These are phyloP conservation scores for Orussus abietinus DNA, from an alignment of 1,140 invertebrate genomes.

Conservation along the genomic window DNA sequence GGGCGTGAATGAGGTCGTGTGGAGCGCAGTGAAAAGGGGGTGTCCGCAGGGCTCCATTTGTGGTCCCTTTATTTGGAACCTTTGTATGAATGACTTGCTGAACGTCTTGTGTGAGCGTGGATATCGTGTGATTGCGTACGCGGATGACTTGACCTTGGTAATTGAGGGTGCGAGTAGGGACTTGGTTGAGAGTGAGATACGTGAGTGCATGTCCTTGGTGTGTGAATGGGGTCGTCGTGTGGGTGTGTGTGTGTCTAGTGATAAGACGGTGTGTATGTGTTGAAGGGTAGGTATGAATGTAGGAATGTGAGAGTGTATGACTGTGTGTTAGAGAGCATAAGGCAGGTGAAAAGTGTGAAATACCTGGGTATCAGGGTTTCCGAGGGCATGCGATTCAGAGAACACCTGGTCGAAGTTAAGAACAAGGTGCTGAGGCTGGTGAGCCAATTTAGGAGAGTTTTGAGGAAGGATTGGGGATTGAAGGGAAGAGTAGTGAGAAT, in stretches of 20 bases:
- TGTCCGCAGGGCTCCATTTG: slow-evolving; percentile 17
- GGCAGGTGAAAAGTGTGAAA: slow-evolving; percentile 4
- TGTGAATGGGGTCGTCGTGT: background rate
- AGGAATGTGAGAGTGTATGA: slow-evolving; percentile 7
- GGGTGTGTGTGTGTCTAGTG: slow-evolving; percentile 6
- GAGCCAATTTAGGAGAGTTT: slow-evolving; percentile 16
- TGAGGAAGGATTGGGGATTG: slow-evolving; percentile 22
- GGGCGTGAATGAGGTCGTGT: background rate
- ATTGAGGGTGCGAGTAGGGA: slow-evolving; percentile 13
- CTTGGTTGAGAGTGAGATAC: slow-evolving; percentile 10
- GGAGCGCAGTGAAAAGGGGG: background rate
- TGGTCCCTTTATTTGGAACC: slow-evolving; percentile 23
- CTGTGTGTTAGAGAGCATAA: slow-evolving; percentile 2
- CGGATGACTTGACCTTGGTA: slow-evolving; percentile 20
- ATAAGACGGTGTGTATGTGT: slow-evolving; percentile 1
- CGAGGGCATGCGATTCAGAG: slow-evolving; percentile 12
- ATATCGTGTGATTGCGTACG: slow-evolving; percentile 21
- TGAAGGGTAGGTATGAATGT: background rate
- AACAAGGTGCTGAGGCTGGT: slow-evolving; percentile 2
- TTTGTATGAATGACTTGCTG: slow-evolving; percentile 23
- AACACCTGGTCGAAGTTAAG: slow-evolving; percentile 4
- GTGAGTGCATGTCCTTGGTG: slow-evolving; percentile 8
- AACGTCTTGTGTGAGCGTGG: background rate
- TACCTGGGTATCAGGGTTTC: slow-evolving; percentile 14
- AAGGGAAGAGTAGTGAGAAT: slow-evolving; percentile 13